Evolutionary conservation across 2,888 invertebrate genomes (phyloP).

Genomic region (Apamea epomidion): DNA sequence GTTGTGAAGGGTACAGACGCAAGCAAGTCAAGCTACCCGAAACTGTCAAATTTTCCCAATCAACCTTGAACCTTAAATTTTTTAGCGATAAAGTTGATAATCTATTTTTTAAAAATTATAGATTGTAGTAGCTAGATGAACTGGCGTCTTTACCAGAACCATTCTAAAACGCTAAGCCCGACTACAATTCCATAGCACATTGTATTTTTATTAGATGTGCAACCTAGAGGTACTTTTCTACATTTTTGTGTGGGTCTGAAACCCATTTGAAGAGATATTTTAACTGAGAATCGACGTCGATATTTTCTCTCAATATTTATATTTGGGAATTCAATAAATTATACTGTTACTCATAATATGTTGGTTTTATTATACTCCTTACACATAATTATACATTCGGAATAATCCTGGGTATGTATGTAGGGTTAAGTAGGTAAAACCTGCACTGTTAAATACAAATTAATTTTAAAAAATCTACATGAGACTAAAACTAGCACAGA

Average conservation of each 20-base stretch:
- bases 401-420: background rate
- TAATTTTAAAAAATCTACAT: background rate
- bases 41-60: no score
- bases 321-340: conserved; percentile 89
- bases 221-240: conserved; percentile 19
- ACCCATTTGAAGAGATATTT: conserved; percentile 68
- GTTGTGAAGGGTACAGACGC: no score
- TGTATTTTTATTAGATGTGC: conserved; percentile 52
- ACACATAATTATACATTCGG: background rate
- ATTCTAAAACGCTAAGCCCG: background rate
- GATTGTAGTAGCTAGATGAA: no score
- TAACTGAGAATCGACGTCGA: conserved; percentile 75
- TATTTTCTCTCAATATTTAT: conserved; percentile 88
- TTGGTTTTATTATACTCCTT: conserved; percentile 68
- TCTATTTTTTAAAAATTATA: no score
- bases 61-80: no score
- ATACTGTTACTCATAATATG: conserved; percentile 86
- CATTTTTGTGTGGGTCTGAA: conserved; percentile 30
- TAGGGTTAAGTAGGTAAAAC: background rate
- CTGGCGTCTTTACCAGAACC: no score
- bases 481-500: no score
- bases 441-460: background rate
- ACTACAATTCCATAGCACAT: background rate
- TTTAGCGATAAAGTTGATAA: no score
- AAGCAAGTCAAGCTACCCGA: no score